Base-by-base conservation (phyloP, 1,140 invertebrate species). In the Tetranychus urticae region DNA sequence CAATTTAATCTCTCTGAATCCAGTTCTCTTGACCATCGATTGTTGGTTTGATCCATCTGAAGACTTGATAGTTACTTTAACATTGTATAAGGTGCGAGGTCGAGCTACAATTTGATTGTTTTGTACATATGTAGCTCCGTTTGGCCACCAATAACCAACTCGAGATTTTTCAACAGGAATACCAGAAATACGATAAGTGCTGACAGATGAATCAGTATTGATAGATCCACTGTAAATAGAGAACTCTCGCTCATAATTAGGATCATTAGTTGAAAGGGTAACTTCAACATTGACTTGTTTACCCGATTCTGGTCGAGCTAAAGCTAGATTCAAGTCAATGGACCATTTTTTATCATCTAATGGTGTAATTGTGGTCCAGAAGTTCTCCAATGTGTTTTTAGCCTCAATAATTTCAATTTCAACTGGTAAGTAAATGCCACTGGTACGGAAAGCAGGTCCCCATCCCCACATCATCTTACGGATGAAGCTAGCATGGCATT, bases 401-500 rank as follows among this genome's bases (percentile, higher is more conserved):
- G 70, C 58, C 62, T 78, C 71, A 42, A 72, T 73, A 12, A 72
- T 68, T 68, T 79, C 68, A 14, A 81, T 60, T 64, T 76, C 73
- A n/a, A 81, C 74, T 50, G 73, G 65, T 69, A 78, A 78, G 78
- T 89, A 96, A 57, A 97, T 82, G 64, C 91, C 92, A 64, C 86
- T 77, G 2, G 88, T 90, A 0, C 91, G 89, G 65, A 93, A 89
- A 0, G 90, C 85, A 13, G 90, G 88, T 34, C 92, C 93, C 94
- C 93, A 98, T 74, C 98, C 94, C 94, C 94, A 98, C 75, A 97
- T 93, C 82, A 91, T 91, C 76, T 97, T 98, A 59, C 91, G 78
- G 58, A 98, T 80, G 71, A 90, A 85, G 72, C 98, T 96, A 4
- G 82, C 82, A 68, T 97, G 87, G 69, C 91, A 96, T 72, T 94